phyloP scores from a whole-genome alignment of 2,888 invertebrate genomes.

The Ophion slaviceki region DNA sequence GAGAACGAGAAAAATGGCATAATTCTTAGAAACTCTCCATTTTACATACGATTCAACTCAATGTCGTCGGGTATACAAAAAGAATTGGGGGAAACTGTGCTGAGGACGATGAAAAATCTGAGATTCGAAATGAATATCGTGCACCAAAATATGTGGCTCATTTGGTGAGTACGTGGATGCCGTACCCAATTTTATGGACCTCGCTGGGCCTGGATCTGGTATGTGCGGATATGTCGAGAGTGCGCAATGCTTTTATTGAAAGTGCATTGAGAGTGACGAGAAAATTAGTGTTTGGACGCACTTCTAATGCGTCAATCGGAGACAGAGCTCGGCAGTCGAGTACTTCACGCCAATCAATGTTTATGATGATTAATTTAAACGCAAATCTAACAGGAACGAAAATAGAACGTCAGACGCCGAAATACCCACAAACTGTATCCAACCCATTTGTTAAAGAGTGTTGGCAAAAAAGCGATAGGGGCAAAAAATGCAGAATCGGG shows the following conservation, averaged over 20 bases:
- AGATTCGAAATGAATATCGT: constrained; percentile 22
- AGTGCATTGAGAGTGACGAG: neutral
- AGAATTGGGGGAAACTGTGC: neutral
- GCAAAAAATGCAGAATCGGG: neutral
- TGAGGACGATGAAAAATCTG: neutral
- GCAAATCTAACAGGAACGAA: constrained; percentile 16
- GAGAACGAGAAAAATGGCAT: neutral
- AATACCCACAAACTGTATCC: too few relatives aligned
- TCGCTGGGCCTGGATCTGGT: constrained; percentile 58
- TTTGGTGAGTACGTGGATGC: constrained; percentile 60
- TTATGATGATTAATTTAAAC: constrained; percentile 6
- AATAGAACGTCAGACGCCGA: too few relatives aligned
- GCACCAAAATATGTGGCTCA: constrained; percentile 62
- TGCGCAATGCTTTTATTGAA: constrained; percentile 66
- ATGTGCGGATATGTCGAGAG: constrained; percentile 51
- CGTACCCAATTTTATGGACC: constrained; percentile 62
- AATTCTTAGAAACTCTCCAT: constrained; percentile 6
- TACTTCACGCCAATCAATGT: too few relatives aligned
- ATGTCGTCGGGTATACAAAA: neutral
- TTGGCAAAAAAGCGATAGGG: too few relatives aligned
- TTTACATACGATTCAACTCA: neutral
- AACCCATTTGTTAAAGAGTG: constrained; percentile 38
- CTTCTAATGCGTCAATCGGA: constrained; percentile 1
- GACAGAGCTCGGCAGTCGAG: constrained; percentile 25
- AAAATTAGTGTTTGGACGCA: constrained; percentile 14